Conservation (phyloP, 2,797 vertebrate species). For the Megaceryle alcyon region DNA sequence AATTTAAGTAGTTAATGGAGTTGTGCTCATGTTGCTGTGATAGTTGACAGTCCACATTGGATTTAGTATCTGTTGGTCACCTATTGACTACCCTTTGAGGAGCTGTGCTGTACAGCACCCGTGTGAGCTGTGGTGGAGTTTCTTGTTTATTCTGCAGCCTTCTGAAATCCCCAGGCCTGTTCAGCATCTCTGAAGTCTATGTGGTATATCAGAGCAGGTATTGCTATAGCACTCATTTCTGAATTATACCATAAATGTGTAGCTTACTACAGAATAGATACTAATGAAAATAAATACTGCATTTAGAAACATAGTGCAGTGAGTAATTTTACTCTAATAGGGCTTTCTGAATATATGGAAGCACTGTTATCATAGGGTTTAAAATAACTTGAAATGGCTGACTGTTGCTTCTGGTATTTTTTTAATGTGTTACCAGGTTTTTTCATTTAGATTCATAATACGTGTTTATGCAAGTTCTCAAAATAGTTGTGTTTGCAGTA, state of each 20-base stretch:
- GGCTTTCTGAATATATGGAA: not conserved
- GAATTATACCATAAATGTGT: not conserved
- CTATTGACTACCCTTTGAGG: not conserved
- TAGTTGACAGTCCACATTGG: not conserved
- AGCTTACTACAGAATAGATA: not conserved
- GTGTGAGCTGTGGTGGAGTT: not conserved
- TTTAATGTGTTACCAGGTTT: not conserved
- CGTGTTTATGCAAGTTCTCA: not conserved
- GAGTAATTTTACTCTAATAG: not conserved
- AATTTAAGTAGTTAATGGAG: not conserved
- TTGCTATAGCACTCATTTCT: not conserved
- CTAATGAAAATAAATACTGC: not conserved
- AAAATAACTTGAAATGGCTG: not conserved
- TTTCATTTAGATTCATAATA: conserved; percentile 1
- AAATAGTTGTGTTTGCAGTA: not conserved
- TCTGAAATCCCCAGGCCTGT: not conserved
- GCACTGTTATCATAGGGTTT: not conserved
- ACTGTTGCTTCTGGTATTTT: not conserved
- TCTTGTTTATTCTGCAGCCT: not conserved
- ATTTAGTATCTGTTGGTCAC: not conserved
- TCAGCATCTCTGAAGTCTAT: not conserved
- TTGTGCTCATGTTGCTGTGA: not conserved
- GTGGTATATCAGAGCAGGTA: not conserved
- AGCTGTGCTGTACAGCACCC: not conserved
- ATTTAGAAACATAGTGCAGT: not conserved